Conservation (phyloP, 2,888 invertebrate genomes). For the Rosalia funebris region DNA sequence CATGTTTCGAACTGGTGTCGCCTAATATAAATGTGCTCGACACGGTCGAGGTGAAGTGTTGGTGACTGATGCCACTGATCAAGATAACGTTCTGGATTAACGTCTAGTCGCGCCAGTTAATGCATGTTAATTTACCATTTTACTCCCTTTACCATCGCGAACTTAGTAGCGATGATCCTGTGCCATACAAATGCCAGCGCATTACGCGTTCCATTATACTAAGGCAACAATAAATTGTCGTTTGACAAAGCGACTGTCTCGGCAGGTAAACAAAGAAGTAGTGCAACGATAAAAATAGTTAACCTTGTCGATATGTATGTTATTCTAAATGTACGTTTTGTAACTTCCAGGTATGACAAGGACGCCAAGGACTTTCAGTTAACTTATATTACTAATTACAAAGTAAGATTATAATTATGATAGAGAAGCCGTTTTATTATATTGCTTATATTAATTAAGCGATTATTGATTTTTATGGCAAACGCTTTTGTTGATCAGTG, state of each 20-base stretch:
- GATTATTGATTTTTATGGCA: not conserved
- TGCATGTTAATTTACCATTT: too few relatives aligned
- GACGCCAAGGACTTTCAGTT: constrained; percentile 33
- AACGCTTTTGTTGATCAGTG: not conserved
- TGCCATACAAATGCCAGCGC: too few relatives aligned
- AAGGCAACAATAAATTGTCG: constrained; percentile 5
- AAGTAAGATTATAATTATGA: constrained; percentile 8
- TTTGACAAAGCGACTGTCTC: constrained; percentile 19
- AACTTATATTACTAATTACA: constrained; percentile 12
- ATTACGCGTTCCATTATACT: constrained; percentile 3
- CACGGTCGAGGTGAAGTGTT: too few relatives aligned
- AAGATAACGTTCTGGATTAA: too few relatives aligned
- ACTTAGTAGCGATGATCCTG: too few relatives aligned
- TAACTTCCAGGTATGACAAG: constrained; percentile 36
- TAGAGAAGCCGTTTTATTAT: not conserved
- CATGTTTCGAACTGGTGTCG: too few relatives aligned
- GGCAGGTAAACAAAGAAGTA: constrained; percentile 21
- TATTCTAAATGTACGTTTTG: constrained; percentile 26
- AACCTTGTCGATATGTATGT: constrained; percentile 20
- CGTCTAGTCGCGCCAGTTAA: too few relatives aligned
- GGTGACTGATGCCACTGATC: too few relatives aligned
- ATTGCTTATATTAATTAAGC: not conserved
- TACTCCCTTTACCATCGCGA: too few relatives aligned
- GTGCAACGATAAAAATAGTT: constrained; percentile 21
- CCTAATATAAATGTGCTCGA: too few relatives aligned